phyloP scores from a whole-genome alignment of 2,797 vertebrate species.

The Falco concolor region DNA sequence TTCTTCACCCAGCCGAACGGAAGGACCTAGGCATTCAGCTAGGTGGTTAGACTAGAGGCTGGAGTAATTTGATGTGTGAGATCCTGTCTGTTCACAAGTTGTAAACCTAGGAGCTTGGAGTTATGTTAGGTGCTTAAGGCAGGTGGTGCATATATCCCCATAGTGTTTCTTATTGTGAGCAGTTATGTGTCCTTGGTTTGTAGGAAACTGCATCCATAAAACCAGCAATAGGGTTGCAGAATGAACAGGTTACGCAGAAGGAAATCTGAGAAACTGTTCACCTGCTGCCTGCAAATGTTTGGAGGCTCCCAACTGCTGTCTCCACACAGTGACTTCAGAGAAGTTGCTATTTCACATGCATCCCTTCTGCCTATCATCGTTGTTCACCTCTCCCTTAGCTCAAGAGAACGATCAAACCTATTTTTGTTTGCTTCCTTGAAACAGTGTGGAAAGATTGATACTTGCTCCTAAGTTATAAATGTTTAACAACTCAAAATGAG shows the following conservation, averaged over 20 bases:
- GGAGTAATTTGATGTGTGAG: background rate
- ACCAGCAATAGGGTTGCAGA: background rate
- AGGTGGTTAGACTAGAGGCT: background rate
- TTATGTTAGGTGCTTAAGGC: background rate
- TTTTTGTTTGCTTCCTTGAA: background rate
- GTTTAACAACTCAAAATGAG: constrained; percentile 36
- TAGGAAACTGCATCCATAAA: background rate
- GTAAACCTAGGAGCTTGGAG: background rate
- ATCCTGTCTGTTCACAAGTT: background rate
- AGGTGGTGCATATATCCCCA: background rate
- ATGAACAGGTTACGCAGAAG: background rate
- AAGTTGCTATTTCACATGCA: background rate
- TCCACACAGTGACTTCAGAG: background rate
- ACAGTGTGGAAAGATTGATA: background rate
- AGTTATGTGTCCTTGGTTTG: background rate
- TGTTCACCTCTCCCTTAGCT: background rate
- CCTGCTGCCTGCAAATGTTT: background rate
- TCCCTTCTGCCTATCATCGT: background rate
- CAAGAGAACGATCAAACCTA: background rate
- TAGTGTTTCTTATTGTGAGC: background rate
- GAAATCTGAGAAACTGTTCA: background rate
- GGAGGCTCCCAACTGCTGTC: background rate
- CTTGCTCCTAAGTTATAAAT: constrained; percentile 6
- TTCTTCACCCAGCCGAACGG: background rate
- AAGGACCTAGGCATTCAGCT: background rate